Evolutionary conservation across 2,888 invertebrate species (phyloP), one percentile per base, ranked within the genome.

Genomic region (Andrena hattorfiana): DNA sequence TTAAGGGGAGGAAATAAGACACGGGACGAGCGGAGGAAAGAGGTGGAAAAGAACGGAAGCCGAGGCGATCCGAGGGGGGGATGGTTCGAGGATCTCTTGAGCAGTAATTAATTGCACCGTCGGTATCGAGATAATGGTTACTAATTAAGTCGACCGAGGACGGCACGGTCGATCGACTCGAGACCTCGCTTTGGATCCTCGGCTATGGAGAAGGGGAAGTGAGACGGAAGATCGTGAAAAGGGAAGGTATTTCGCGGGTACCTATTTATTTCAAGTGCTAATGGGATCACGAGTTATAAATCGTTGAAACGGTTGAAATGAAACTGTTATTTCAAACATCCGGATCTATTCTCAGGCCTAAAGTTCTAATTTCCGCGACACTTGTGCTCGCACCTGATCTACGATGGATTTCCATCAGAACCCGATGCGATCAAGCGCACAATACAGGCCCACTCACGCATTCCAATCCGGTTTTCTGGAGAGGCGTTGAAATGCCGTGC

Each of bases 101-200:
- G 23, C 76, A 1, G 80, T 87, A 88, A 88, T 88, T 88, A 88
- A 88, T 88, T 82, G 85, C 79, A 66, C 62, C 72, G 67, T 51
- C 67, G 71, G 81, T 86, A 88, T 88, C 81, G 83, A 86, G 89
- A 88, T 88, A 88, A 88, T 88, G 86, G 85, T 86, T 87, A 88
- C 88, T 88, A 88, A 88, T 88, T 88, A 88, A 87, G 81, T 72
- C 81, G 72, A 59, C 70, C 78, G 60, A 63, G 64, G 35, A 74
- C 64, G 72, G 74, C 66, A 66, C 84, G 79, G 77, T 59, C 79
- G 76, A 86, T 88, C 86, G 74, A 79, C 63, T 54, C 63, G 20
- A 69, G 42, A 23, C 51, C 74, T 76, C 67, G 62, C 30, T 51
- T 59, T 35, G 60, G 20, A 60, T 81, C 35, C 74, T 49, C 42